phyloP scores from a whole-genome alignment of 2,888 invertebrate species.

The Aromia moschata region DNA sequence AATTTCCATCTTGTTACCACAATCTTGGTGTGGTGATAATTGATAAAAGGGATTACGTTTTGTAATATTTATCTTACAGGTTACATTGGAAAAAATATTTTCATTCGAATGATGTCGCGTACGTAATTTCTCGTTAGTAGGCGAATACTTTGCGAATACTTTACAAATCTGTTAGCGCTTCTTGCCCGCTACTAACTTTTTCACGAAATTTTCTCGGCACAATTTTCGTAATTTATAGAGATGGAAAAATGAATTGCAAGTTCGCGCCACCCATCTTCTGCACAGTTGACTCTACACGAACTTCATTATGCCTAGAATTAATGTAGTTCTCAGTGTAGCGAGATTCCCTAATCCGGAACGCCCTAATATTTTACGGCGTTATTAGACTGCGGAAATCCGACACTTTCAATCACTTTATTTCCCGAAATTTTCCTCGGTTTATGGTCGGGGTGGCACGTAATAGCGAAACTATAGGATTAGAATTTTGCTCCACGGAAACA shows the following conservation, averaged over 20 bases:
- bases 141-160: no score
- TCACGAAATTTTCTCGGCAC: no score
- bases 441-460: neutral
- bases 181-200: no score
- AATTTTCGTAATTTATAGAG: neutral
- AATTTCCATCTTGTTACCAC: no score
- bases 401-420: conserved; percentile 5
- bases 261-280: neutral
- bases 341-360: neutral
- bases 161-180: no score
- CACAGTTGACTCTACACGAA: neutral
- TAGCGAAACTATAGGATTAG: conserved; percentile 7
- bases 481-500: no score
- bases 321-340: neutral
- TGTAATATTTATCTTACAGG: no score
- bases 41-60: no score
- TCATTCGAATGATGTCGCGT: no score
- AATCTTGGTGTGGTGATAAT: no score
- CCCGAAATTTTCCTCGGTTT: neutral
- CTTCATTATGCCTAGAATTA: neutral
- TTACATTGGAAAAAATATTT: no score
- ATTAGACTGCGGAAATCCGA: neutral
- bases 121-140: no score
- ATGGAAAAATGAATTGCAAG: neutral
- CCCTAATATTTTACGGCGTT: neutral